Conservation (phyloP, 2,797 vertebrate species). For the Huso huso region DNA sequence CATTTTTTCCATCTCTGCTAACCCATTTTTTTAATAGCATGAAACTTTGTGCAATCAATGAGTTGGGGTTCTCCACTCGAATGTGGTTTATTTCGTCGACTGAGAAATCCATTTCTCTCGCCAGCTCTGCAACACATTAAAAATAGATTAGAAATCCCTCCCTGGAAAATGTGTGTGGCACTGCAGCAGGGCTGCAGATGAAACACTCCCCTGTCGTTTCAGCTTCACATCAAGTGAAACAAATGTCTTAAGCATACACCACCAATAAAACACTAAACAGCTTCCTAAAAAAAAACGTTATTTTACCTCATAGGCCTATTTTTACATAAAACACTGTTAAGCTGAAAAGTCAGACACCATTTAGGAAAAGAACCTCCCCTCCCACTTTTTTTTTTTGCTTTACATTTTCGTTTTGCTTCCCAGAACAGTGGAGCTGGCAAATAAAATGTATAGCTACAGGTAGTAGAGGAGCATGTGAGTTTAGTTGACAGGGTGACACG, state of each 20-base stretch:
- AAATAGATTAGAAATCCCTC: conserved; percentile 35
- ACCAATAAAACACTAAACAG: background rate
- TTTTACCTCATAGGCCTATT: no score
- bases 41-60: conserved; percentile 96
- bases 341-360: no score
- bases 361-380: no score
- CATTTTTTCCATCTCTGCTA: conserved; percentile 90
- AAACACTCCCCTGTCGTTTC: conserved; percentile 36
- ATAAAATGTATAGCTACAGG: no score
- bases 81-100: conserved; percentile 99
- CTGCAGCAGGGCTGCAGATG: conserved; percentile 55
- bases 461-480: no score
- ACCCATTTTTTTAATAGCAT: conserved; percentile 99
- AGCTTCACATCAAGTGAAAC: background rate
- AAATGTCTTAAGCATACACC: background rate
- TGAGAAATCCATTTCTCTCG: conserved; percentile 97
- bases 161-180: conserved; percentile 17
- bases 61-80: conserved; percentile 95
- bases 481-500: no score
- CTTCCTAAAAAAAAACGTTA: no score
- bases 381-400: no score
- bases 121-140: conserved; percentile 78
- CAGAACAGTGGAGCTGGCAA: no score
- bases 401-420: no score
- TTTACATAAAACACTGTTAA: no score